Percentiles rank a stretch among this genome's conserved stretches.
Evolutionary conservation across 1,140 invertebrate genomes (phyloP).

Genomic region (Harpegnathos saltator): DNA sequence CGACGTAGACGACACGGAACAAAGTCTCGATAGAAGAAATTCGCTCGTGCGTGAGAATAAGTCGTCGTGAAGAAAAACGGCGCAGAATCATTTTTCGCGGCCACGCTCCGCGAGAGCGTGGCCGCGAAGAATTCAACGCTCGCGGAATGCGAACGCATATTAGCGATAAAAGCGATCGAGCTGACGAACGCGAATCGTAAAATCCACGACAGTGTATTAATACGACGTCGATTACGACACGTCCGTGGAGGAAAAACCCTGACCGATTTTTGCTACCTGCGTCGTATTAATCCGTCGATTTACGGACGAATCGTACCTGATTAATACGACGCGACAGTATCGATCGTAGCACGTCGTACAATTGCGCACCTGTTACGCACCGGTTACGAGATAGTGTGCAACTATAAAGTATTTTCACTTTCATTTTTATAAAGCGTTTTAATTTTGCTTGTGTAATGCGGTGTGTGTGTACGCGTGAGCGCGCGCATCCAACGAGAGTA

Average conservation of each 20-base stretch:
- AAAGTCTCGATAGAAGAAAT: not conserved
- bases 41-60: too few species aligned
- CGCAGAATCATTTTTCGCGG: too few species aligned
- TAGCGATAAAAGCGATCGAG: too few species aligned
- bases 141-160: too few species aligned
- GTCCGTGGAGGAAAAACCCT: not conserved
- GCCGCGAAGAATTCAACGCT: too few species aligned
- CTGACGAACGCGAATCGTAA: not conserved
- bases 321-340: slow-evolving; percentile 19
- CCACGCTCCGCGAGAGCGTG: too few species aligned
- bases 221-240: too few species aligned
- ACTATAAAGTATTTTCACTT: not conserved
- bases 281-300: not conserved
- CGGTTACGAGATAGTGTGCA: not conserved
- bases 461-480: not conserved
- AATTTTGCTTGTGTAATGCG: not conserved
- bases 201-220: not conserved
- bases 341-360: not conserved
- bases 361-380: not conserved
- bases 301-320: not conserved
- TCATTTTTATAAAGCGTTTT: too few species aligned
- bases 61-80: too few species aligned
- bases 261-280: slow-evolving; percentile 13
- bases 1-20: not conserved
- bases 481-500: not conserved